These are phyloP conservation scores for Calcarius lapponicus DNA, from an alignment of 2,797 vertebrate species.

Conservation along the genomic window DNA sequence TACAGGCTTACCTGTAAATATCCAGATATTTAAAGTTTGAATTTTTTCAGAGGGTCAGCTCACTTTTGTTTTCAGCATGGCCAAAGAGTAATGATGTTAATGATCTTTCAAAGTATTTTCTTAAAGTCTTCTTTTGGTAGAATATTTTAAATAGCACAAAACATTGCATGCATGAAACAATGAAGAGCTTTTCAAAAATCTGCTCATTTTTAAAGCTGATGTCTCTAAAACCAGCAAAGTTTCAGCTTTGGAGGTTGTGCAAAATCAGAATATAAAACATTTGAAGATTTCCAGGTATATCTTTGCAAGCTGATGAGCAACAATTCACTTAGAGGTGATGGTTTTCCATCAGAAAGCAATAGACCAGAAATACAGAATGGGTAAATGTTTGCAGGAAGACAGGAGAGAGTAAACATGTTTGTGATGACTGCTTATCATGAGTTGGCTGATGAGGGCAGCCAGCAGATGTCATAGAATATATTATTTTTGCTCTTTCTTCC, in stretches of 20 bases:
- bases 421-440: not conserved
- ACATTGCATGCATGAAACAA: not conserved
- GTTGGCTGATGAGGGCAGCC: not conserved
- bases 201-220: not conserved
- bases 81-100: not conserved
- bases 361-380: not conserved
- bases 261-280: not conserved
- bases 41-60: not conserved
- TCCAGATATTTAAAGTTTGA: not conserved
- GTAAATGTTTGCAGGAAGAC: slow-evolving; percentile 28
- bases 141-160: not conserved
- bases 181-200: not conserved
- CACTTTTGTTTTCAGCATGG: not conserved
- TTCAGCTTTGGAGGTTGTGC: not conserved
- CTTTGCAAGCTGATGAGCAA: not conserved
- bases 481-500: not conserved
- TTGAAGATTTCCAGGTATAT: not conserved
- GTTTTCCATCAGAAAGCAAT: not conserved
- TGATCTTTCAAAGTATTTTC: not conserved
- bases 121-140: not conserved
- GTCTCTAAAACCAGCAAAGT: not conserved
- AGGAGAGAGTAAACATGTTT: slow-evolving; percentile 1
- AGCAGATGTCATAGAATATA: not conserved
- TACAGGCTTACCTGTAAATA: too few species aligned
- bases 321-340: not conserved